A percentile compares a stretch with the other conserved stretches of the same genome.
These are phyloP conservation scores for Aporrectodea caliginosa DNA, from an alignment of 1,140 invertebrate species.

Conservation along the genomic window DNA sequence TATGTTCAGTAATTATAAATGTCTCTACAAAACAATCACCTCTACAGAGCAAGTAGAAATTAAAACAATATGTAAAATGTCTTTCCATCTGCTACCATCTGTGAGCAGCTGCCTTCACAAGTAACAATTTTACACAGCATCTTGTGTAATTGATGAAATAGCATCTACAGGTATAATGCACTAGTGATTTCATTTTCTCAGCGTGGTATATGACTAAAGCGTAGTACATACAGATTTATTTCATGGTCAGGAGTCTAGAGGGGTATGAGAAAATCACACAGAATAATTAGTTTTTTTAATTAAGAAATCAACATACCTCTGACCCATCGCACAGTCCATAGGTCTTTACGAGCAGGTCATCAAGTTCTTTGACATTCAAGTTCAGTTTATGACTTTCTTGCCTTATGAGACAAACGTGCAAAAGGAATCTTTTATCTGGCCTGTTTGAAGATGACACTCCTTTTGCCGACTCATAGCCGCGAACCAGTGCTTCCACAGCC, in stretches of 20 bases:
- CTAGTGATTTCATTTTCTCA: not conserved
- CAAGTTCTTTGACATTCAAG: not conserved
- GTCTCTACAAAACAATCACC: not conserved
- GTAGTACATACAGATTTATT: not conserved
- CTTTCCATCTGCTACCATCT: too few species aligned
- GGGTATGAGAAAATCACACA: too few species aligned
- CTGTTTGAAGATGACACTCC: not conserved
- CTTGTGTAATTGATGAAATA: too few species aligned
- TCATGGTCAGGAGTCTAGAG: too few species aligned
- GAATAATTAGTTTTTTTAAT: not conserved
- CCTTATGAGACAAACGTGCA: not conserved
- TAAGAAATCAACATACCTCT: not conserved
- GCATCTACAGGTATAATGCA: not conserved
- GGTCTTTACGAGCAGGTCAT: not conserved
- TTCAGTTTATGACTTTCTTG: not conserved
- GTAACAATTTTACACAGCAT: too few species aligned
- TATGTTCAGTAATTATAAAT: too few species aligned
- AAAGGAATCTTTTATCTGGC: not conserved
- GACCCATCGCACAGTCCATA: not conserved
- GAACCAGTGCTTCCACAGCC: conserved; percentile 2
- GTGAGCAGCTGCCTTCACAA: too few species aligned
- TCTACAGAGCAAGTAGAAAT: not conserved
- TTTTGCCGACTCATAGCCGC: not conserved
- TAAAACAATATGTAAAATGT: too few species aligned
- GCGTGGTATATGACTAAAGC: not conserved